These are phyloP conservation scores for Cryptus viduatorius DNA, from an alignment of 2,888 invertebrate species.

Conservation along the genomic window DNA sequence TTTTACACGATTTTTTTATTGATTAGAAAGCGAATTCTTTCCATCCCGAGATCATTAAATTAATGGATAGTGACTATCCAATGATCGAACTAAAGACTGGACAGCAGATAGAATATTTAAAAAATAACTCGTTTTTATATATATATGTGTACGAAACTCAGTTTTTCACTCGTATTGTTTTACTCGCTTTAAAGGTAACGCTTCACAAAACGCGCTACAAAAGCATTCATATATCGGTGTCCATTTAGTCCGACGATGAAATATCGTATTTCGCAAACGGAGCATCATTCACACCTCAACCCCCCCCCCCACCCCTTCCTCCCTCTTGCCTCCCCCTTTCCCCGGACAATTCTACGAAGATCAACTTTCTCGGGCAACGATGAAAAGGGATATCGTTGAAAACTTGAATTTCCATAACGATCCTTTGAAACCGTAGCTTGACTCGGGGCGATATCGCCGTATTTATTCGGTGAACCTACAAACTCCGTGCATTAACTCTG, in stretches of 20 bases:
- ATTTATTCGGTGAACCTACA: not conserved
- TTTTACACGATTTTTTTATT: not conserved
- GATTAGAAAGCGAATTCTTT: not conserved
- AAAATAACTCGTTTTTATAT: constrained; percentile 10
- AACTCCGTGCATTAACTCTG: not conserved
- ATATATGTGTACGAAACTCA: not conserved
- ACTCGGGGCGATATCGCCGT: not conserved
- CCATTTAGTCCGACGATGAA: not conserved
- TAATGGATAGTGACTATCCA: not conserved
- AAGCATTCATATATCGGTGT: not conserved
- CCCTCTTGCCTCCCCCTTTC: too few relatives aligned
- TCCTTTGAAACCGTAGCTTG: not conserved
- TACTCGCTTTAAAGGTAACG: not conserved
- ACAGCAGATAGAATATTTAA: not conserved
- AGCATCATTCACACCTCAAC: not conserved
- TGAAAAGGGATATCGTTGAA: not conserved
- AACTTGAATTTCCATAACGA: not conserved
- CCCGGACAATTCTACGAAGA: not conserved
- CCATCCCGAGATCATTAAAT: not conserved
- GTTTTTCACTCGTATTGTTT: not conserved
- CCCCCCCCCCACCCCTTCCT: too few relatives aligned
- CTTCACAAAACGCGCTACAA: constrained; percentile 9
- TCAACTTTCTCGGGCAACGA: not conserved
- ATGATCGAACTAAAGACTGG: constrained; percentile 9
- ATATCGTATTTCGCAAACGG: constrained; percentile 22